A percentile compares a stretch with the other conserved stretches of the same genome.
These are phyloP conservation scores for Actinia equina DNA, from an alignment of 64 coral and sea anemone genomes.

Conservation along the genomic window DNA sequence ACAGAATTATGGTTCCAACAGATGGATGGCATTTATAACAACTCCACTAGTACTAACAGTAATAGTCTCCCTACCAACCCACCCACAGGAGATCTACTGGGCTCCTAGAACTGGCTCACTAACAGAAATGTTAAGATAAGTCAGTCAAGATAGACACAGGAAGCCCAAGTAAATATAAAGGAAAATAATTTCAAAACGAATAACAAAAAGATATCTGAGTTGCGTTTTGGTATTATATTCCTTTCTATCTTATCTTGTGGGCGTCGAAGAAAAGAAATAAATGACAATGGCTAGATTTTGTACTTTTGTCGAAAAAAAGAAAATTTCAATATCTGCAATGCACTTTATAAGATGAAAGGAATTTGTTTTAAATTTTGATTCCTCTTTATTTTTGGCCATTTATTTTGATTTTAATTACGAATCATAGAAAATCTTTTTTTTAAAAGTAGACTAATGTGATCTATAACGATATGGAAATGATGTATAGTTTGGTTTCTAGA, in stretches of 20 bases:
- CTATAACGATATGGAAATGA: too few relatives aligned
- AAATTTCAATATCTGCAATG: background rate
- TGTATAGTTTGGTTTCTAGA: background rate
- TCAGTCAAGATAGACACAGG: background rate
- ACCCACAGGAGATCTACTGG: constrained; percentile 10
- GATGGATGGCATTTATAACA: background rate
- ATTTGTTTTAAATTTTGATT: too few relatives aligned
- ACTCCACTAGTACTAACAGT: background rate
- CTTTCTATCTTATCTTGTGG: too few relatives aligned
- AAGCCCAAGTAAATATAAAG: too few relatives aligned
- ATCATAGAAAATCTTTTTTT: background rate
- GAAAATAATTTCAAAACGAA: too few relatives aligned
- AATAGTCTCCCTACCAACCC: background rate
- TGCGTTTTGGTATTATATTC: too few relatives aligned
- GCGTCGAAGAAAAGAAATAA: too few relatives aligned
- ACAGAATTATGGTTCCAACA: background rate
- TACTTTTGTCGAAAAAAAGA: background rate
- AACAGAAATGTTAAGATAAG: background rate
- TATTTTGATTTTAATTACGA: background rate
- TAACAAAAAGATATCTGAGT: too few relatives aligned
- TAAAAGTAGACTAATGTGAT: background rate
- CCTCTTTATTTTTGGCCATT: too few relatives aligned
- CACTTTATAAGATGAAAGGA: too few relatives aligned
- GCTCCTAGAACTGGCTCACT: constrained; percentile 2
- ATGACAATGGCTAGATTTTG: background rate